Base-by-base conservation (phyloP, 92 coral and sea anemone genomes). In the Porites lobata region DNA sequence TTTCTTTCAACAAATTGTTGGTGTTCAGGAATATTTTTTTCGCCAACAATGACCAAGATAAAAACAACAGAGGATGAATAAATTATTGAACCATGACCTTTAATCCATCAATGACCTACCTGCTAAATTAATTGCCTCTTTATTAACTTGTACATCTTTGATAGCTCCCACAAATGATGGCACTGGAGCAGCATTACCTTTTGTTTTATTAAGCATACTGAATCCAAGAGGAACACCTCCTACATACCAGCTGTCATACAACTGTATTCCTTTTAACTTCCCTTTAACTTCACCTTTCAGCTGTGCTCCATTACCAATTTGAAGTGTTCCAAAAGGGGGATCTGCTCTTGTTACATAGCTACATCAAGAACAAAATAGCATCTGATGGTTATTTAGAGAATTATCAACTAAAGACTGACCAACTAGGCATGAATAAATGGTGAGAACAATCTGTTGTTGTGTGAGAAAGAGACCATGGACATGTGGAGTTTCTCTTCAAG, bases 131-230 rank as follows among this genome's bases (percentile, higher is more conserved):
- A 96, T 83, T 18, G 85, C 67, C 78, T 92, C 94, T 69, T 89
- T 95, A 70, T 96, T 96, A 19, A 96, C 63, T 68, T 96, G 98
- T 43, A 96, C 81, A 67, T 96, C 99, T 57, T 74, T 83, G 17
- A 96, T 94, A 17, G 96, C 95, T 65, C 99, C 99, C 69, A 90
- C 87, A 62, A 96, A 93, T 0, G 96, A 90, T 10, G 96, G 83
- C 12, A 95, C 75, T 1, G 79, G 64, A 13, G 92, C 96, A 13
- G 94, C 92, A 50, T 78, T 67, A 17, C 77, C 92, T 47, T 85
- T 93, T 11, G 82, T 78, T 29, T 87, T 65, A n/a, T 81, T 71
- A 50, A 56, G 84, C 75, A 95, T 80, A 20, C 20, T 43, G 47
- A 90, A 54, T 8, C 84, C 88, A 14, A 85, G 91, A 14, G 94